phyloP scores from a whole-genome alignment of 2,888 invertebrate genomes.

The Creontiades dilutus region DNA sequence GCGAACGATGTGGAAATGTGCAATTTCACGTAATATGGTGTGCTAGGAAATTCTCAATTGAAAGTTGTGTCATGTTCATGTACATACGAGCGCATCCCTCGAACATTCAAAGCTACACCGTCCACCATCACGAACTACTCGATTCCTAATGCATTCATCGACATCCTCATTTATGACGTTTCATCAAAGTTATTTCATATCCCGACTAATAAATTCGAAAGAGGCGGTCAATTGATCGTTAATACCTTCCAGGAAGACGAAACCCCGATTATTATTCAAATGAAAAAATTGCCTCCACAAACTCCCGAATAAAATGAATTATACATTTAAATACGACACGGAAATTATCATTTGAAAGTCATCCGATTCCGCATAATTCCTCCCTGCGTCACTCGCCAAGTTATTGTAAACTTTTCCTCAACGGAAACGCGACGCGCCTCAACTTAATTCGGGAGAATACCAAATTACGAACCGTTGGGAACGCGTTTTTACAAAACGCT shows the following conservation, averaged over 20 bases:
- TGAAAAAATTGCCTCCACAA: background rate
- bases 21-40: too few relatives aligned
- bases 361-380: background rate
- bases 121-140: too few relatives aligned
- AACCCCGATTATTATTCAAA: constrained; percentile 18
- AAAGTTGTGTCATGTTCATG: too few relatives aligned
- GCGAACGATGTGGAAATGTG: too few relatives aligned
- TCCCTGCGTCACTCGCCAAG: background rate
- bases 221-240: background rate
- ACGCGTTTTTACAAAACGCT: constrained; percentile 25
- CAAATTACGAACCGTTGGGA: constrained; percentile 25
- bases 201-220: background rate
- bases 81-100: too few relatives aligned
- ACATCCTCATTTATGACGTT: background rate
- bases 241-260: background rate
- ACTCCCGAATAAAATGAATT: constrained; percentile 3
- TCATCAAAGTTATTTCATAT: background rate
- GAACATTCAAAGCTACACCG: too few relatives aligned
- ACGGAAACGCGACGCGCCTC: background rate
- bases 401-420: background rate
- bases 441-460: constrained; percentile 26
- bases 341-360: constrained; percentile 29
- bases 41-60: too few relatives aligned
- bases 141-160: background rate
- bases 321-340: constrained; percentile 23